These are phyloP conservation scores for Silurus lanzhouensis DNA, from an alignment of 2,797 vertebrate species.

Conservation along the genomic window DNA sequence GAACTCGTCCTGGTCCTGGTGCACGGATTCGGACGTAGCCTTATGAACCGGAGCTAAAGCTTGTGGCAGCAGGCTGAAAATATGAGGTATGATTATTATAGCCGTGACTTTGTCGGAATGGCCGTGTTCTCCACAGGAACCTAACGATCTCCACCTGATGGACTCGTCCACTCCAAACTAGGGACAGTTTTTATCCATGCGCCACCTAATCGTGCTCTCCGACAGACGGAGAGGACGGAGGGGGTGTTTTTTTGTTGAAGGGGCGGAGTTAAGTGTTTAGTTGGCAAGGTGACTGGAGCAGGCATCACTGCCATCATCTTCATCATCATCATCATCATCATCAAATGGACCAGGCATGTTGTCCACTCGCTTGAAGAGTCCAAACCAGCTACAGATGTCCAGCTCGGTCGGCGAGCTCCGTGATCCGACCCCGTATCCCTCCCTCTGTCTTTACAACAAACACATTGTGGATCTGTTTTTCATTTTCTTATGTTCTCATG, in stretches of 20 bases:
- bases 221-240: slow-evolving; percentile 33
- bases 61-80: slow-evolving; percentile 67
- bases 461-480: not conserved
- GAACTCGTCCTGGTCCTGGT: not conserved
- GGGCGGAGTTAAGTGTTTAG: slow-evolving; percentile 48
- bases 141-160: slow-evolving; percentile 72
- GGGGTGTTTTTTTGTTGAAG: not conserved
- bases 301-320: slow-evolving; percentile 40
- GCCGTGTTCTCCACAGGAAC: slow-evolving; percentile 69
- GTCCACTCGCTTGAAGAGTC: slow-evolving; percentile 12
- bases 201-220: slow-evolving; percentile 66
- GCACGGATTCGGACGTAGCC: no score
- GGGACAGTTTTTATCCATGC: slow-evolving; percentile 70
- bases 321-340: slow-evolving; percentile 53
- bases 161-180: slow-evolving; percentile 65
- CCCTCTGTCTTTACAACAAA: not conserved
- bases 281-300: slow-evolving; percentile 72
- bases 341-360: slow-evolving; percentile 33
- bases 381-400: slow-evolving; percentile 48
- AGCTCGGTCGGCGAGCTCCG: not conserved
- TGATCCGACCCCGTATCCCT: not conserved
- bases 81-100: slow-evolving; percentile 74
- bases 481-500: not conserved
- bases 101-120: slow-evolving; percentile 68
- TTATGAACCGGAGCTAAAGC: slow-evolving; percentile 63